Base-by-base conservation (phyloP, 2,888 invertebrate species). In the Octodonta nipae region DNA sequence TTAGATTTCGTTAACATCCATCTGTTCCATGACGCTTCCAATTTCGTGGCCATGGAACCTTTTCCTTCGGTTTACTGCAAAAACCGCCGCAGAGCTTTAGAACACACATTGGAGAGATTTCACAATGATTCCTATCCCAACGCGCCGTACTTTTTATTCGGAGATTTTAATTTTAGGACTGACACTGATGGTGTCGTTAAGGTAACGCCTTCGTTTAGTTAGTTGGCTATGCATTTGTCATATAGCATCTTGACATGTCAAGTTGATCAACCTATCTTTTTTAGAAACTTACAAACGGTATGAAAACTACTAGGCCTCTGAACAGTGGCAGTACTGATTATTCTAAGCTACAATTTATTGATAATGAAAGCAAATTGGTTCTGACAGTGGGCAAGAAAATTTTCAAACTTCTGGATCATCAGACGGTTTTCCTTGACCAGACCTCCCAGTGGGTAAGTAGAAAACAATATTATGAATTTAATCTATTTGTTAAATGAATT, bases 111-210 rank as follows among this genome's bases (percentile, higher is more conserved):
- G 35, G 71, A 77, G 53, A 76, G 78, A 58, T 81, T 85, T 63
- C 78, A 82, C 54, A 73, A 70, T 55, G 82, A 84, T 60, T 65
- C 67, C 27, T 73, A 75, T 62, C 74, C 73, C 37, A 71, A 78
- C 34, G 81, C 79, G 28, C 92, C 93, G 2, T 85, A 84, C 64
- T 92, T 93, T 66, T 72, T 95, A 42, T 98, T 96, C 66, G 98
- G 98, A n/a, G 98, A 98, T 68, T 95, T 96, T 65, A 98, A 98
- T 71, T 98, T 98, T 65, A 73, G 98, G 39, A 78, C 93, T 32
- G 91, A 98, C 60, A 85, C 88, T 2, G 77, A 82, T 37, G 79
- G 80, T 33, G 87, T 95, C 30, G 78, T 95, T 27, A 83, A 84
- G 72, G 87, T 85, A 45, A 44, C 35, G 25, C 13, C n/a, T n/a